Base-by-base conservation (phyloP, 2,797 vertebrate genomes). In the Perodicticus potto region DNA sequence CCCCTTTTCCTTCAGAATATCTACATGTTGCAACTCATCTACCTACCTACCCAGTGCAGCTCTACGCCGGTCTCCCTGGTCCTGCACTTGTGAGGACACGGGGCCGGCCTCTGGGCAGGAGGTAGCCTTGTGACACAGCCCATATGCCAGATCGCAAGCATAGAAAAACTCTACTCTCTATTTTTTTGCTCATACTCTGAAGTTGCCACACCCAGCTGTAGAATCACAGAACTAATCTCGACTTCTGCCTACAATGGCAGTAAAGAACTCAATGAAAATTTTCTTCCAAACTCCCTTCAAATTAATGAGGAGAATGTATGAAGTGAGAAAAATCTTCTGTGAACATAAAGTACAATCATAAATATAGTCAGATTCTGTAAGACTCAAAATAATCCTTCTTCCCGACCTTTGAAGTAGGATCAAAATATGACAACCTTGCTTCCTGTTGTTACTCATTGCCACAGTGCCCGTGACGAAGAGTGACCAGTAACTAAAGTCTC, bases 371-470 rank as follows among this genome's bases (percentile, higher is more conserved):
- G 27, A 82, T 86, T 84, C 40, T 80, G 4, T 88, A 86, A 88
- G 76, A 82, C 91, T 90, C 45, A 82, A 86, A 95, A 85, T 14
- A 85, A 70, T 89, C 70, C 70, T 78, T 17, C 59, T 74, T 73
- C 17, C 32, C 53, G 93, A 23, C 13, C 40, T 78, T 11, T n/a
- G 49, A 91, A 86, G n/a, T 65, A 69, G 2, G 22, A 43, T 40
- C 81, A 70, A 95, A 93, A 73, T 78, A 37, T 22, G 61, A 55
- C 19, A 86, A 76, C 4, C 37, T 74, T 61, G 59, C 49, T 69
- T 34, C 25, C 70, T 85, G 37, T 29, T 9, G 34, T 95, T 84
- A 61, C 43, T 87, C 45, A 32, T 53, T 88, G 78, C 53, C 61
- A 74, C 34, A 65, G 89, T 72, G 53, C 84, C n/a, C 40, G 2